Evolutionary conservation across 2,113 vertebrate species (phyloP), one percentile per base, ranked within the genome.

Genomic region (Microcebus lehilahytsara): DNA sequence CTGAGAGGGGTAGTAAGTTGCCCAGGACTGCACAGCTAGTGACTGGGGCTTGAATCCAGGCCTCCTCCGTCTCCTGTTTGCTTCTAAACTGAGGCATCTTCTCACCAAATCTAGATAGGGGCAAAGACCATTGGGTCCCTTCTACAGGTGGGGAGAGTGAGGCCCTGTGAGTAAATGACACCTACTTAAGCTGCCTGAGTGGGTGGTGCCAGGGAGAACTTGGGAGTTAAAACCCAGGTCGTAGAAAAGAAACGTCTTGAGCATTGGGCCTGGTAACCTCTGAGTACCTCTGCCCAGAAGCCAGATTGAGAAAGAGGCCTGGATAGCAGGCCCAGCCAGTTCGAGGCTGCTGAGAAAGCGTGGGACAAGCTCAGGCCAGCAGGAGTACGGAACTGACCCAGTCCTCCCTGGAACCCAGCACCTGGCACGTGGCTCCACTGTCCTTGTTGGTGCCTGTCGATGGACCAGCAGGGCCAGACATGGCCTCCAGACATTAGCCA

Each of bases 291-390:
- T 97, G 97, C 85, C 92, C 19, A 49, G 95, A 95, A 96, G 96
- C 60, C 85, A 83, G 96, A 85, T 97, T 97, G 95, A 86, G 96
- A 97, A 97, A 97, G 85, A 93, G 87, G 81, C 69, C 74, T 90
- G 34, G 27, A 83, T 2, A 7, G 92, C 92, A 3, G 13, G 71
- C 20, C 62, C 34, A 22, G 78, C 32, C 3, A 16, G 75, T 85
- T 78, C 3, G 19, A 17, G 37, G 66, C 67, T 91, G 72, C 77
- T 0, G 4, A 87, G 94, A 95, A 95, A 89, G 67, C 83, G 20
- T 23, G n/a, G 81, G 32, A 14, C 37, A 58, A 58, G 58, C 37
- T 22, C 16, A 5, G 79, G 71, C 42, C 32, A 1, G 34, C 6
- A 19, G 83, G 66, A 27, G 46, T 22, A 9, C 49, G 3, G 49